A percentile compares a stretch with the other conserved stretches of the same genome.
Evolutionary conservation across 1,140 invertebrate genomes (phyloP).

Genomic region (Nasonia giraulti): DNA sequence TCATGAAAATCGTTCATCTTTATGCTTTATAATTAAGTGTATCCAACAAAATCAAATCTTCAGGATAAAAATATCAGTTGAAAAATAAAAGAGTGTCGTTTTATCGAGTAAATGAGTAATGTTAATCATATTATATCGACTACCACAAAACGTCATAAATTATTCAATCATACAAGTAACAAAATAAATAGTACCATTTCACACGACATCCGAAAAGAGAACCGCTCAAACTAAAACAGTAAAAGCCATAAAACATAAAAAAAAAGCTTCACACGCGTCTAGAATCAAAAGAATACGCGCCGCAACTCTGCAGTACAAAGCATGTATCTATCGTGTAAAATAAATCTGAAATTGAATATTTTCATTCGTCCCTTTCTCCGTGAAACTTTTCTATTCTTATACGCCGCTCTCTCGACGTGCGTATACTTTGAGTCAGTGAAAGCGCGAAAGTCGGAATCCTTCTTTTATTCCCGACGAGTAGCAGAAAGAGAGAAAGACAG

Average conservation of each 20-base stretch:
- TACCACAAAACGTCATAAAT: too few species aligned
- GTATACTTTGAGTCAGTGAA: conserved; percentile 31
- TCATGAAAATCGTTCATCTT: too few species aligned
- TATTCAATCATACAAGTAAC: too few species aligned
- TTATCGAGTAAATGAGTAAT: too few species aligned
- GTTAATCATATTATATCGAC: too few species aligned
- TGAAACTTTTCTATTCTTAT: conserved; percentile 41
- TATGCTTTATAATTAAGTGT: too few species aligned
- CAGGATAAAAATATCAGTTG: too few species aligned
- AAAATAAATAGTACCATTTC: too few species aligned
- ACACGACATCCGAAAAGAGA: too few species aligned
- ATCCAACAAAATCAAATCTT: too few species aligned
- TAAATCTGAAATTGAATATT: conserved; percentile 43
- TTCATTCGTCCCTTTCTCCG: conserved; percentile 20
- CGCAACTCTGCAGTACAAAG: not conserved
- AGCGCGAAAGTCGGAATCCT: conserved; percentile 40
- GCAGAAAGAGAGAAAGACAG: not conserved
- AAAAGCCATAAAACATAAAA: not conserved
- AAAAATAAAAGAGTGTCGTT: too few species aligned
- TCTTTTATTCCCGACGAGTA: conserved; percentile 41
- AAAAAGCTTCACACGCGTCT: not conserved
- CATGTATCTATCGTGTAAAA: conserved; percentile 13
- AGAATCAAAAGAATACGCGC: not conserved
- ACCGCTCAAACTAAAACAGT: not conserved
- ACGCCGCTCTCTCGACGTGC: not conserved